Evolutionary conservation across 2,113 vertebrate species (phyloP).

Genomic region (Ictalurus punctatus): DNA sequence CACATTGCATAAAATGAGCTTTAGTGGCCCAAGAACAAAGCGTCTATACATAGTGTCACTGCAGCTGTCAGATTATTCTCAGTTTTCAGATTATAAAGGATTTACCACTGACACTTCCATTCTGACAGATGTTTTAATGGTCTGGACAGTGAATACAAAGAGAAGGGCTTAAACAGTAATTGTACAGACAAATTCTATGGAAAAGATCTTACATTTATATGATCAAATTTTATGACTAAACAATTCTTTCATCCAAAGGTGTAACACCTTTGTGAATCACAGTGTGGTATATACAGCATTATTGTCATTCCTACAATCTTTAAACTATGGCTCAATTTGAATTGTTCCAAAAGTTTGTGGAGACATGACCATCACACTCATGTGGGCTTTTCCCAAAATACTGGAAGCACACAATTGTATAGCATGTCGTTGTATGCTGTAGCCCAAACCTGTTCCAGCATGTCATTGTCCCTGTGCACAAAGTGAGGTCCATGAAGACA

Average conservation of each 20-base stretch:
- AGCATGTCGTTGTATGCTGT: background rate
- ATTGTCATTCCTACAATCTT: background rate
- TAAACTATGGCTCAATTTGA: background rate
- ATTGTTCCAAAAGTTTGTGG: background rate
- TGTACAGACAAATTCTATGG: slow-evolving; percentile 5
- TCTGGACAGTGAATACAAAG: slow-evolving; percentile 28
- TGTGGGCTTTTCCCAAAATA: background rate
- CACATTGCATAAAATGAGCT: slow-evolving; percentile 34
- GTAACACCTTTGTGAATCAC: background rate
- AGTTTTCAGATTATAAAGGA: slow-evolving; percentile 50
- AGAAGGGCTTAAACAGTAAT: slow-evolving; percentile 26
- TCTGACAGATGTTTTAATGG: slow-evolving; percentile 45
- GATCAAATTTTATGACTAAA: background rate
- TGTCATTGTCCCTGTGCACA: background rate
- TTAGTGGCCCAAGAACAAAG: slow-evolving; percentile 40
- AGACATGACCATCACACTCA: background rate
- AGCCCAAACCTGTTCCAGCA: background rate
- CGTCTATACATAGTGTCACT: slow-evolving; percentile 38
- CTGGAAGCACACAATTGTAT: background rate
- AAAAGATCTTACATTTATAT: background rate
- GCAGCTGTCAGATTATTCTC: slow-evolving; percentile 47
- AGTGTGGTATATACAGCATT: background rate
- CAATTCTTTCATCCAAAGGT: background rate
- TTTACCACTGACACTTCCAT: slow-evolving; percentile 43
- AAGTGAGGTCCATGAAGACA: background rate